These are phyloP conservation scores for Electrona antarctica DNA, from an alignment of 2,113 vertebrate genomes.

Conservation along the genomic window DNA sequence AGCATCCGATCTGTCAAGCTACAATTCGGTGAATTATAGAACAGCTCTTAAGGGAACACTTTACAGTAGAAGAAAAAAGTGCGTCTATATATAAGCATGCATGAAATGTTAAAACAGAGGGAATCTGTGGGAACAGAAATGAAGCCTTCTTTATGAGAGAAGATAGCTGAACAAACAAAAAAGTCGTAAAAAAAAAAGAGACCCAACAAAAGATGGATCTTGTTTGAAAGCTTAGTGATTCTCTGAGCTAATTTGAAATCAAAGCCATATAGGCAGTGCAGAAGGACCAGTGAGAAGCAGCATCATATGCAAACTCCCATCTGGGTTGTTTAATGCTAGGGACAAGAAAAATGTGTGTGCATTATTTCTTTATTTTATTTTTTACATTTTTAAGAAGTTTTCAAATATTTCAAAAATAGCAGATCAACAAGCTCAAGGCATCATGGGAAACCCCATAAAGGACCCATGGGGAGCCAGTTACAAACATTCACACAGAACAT, in stretches of 20 bases:
- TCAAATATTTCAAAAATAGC: no score
- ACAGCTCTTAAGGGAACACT: not conserved
- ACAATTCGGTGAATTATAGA: constrained; percentile 8
- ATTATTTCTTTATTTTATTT: no score
- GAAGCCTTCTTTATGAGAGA: not conserved
- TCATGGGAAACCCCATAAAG: no score
- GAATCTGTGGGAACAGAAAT: constrained; percentile 27
- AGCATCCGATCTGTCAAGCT: not conserved
- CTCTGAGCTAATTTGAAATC: constrained; percentile 14
- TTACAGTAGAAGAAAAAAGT: not conserved
- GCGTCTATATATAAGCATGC: constrained; percentile 33
- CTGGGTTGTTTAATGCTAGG: not conserved
- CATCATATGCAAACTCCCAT: constrained; percentile 31
- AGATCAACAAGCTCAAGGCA: no score
- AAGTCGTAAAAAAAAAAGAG: constrained; percentile 1
- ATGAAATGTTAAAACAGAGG: constrained; percentile 46
- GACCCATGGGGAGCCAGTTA: no score
- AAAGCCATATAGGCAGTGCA: constrained; percentile 1
- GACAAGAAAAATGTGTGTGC: no score
- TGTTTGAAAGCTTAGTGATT: constrained; percentile 13
- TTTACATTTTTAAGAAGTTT: no score
- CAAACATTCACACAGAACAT: no score
- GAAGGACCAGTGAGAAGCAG: constrained; percentile 27
- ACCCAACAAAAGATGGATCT: not conserved
- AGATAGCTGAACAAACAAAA: no score